phyloP scores from a whole-genome alignment of 2,888 invertebrate genomes.

The Apamea epomidion region DNA sequence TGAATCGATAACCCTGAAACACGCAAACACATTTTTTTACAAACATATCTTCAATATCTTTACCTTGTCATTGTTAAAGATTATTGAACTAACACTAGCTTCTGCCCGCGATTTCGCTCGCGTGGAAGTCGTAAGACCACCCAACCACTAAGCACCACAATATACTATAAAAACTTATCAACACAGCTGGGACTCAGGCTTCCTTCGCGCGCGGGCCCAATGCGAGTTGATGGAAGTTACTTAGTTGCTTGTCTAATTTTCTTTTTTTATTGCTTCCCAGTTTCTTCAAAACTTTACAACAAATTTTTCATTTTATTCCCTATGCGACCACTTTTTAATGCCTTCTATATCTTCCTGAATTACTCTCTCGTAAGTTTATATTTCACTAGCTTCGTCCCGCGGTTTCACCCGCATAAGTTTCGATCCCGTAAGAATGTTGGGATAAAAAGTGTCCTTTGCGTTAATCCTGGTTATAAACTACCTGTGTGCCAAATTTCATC shows the following conservation, averaged over 20 bases:
- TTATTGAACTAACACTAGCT: neutral
- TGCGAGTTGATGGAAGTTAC: neutral
- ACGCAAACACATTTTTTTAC: neutral
- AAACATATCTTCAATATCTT: neutral
- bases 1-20: neutral
- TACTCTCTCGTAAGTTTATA: neutral
- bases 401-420: too few species aligned
- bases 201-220: neutral
- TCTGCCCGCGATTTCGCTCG: too few species aligned
- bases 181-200: neutral
- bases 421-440: too few species aligned
- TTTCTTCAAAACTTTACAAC: too few species aligned
- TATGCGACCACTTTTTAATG: neutral
- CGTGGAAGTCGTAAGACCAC: too few species aligned
- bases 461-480: too few species aligned
- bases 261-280: neutral
- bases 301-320: neutral
- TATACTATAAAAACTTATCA: neutral
- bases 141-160: too few species aligned
- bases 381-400: neutral
- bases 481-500: too few species aligned
- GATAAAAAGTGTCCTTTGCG: too few species aligned
- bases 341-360: neutral
- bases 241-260: neutral
- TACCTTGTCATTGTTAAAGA: neutral